Base-by-base conservation (phyloP, 2,888 invertebrate genomes). In the Plusia festucae region DNA sequence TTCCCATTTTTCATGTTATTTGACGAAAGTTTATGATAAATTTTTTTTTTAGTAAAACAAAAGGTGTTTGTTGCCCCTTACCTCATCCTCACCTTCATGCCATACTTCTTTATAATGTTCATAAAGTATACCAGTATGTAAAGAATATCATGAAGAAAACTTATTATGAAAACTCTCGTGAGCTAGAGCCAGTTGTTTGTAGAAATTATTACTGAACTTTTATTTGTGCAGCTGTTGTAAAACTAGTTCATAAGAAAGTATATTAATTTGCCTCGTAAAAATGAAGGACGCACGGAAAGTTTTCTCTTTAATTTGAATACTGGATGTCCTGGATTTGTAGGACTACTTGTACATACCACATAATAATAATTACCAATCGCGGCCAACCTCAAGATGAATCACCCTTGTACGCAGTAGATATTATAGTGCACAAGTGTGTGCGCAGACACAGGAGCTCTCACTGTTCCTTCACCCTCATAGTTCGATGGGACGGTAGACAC, bases 161-260 rank as follows among this genome's bases (percentile, higher is more conserved):
- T 71, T 71, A 53, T 60, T 56, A 61, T 61, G 9, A 59, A 65
- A 70, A 70, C 61, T 58, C 24, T 46, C n/a, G n/a, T n/a, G n/a
- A n/a, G n/a, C n/a, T 56, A 22, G 53, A 51, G 44, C 56, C 65
- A 63, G 70, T 60, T 54, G 63, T 67, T 56, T 49, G 46, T 6
- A 60, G 58, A 52, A 74, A 54, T 74, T 65, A 74, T 78, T 63
- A 64, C 65, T 20, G 16, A 70, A 74, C 60, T 78, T n/a, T 74
- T 67, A 60, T 70, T 67, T 67, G 55, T 78, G 63, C 65, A 78
- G 76, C 69, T 78, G 76, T 49, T 24, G 57, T 57, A 24, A 52
- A 63, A 73, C 54, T 22, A 34, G 62, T 69, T 61, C 64, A 71
- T 62, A 63, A 70, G 58, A 70, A 60, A 59, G 27, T 34, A 58